Evolutionary conservation across 2,113 vertebrate species (phyloP).

Genomic region (Ranitomeya variabilis): DNA sequence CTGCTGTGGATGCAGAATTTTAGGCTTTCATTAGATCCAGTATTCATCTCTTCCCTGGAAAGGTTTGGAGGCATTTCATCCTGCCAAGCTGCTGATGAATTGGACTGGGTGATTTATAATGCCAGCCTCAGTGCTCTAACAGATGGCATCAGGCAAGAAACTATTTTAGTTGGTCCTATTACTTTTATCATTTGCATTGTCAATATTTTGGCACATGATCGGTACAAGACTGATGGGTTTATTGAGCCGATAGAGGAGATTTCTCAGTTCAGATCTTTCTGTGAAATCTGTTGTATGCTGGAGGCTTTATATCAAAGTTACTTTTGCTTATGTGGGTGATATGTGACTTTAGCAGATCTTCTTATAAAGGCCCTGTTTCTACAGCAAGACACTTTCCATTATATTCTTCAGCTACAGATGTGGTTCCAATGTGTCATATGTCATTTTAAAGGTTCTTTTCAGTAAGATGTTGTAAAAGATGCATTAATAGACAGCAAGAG

Average conservation of each 20-base stretch:
- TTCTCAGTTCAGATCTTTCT: neutral
- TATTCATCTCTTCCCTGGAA: constrained; percentile 36
- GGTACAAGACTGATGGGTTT: constrained; percentile 9
- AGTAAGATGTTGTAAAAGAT: neutral
- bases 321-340: neutral
- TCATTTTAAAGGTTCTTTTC: neutral
- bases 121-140: constrained; percentile 35
- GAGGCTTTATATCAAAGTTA: neutral
- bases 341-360: neutral
- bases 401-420: neutral
- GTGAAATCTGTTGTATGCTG: neutral
- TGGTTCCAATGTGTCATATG: neutral
- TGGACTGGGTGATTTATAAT: constrained; percentile 36
- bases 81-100: constrained; percentile 43
- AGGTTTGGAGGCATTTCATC: constrained; percentile 11
- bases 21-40: constrained; percentile 33
- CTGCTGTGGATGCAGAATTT: neutral
- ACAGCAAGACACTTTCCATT: neutral
- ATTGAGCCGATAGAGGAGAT: neutral
- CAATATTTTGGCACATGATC: constrained; percentile 34
- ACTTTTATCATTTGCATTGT: constrained; percentile 52
- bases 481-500: too few relatives aligned
- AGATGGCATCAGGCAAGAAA: constrained; percentile 42
- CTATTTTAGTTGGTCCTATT: constrained; percentile 38
- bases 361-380: neutral